Base-by-base conservation (phyloP, 2,888 invertebrate genomes). In the Gortyna flavago region DNA sequence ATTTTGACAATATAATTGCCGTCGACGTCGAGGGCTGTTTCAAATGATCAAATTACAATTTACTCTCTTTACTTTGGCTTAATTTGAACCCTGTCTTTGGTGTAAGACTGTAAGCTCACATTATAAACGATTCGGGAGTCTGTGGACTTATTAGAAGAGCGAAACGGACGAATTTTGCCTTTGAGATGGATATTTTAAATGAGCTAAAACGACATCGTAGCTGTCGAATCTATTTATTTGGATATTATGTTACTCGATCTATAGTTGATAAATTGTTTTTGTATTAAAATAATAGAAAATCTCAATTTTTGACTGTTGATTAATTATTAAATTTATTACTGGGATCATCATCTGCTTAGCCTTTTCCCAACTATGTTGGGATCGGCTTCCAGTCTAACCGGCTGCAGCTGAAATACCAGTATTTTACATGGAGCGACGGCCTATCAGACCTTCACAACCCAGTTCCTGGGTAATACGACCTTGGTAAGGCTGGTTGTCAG, bases 11-110 rank as follows among this genome's bases (percentile, higher is more conserved):
- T 54, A 75, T 88, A 80, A 86, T 81, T 81, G 59, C 78, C 75
- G 68, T 75, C 66, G 59, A 71, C 65, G 44, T 35, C 72, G 41
- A 70, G 38, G 62, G 65, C 59, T 71, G 76, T 78, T 87, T 70
- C 64, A 48, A 84, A 88, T 83, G n/a, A 85, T 85, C 41, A 72
- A 79, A 75, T 84, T 81, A 76, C 18, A 84, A 80, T 84, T 67
- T 59, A 67, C 41, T 77, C 61, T 80, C 78, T 72, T 80, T 77
- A 73, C 70, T 79, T 81, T 68, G 54, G 67, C 70, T 75, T 82
- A 72, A 80, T 86, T 84, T 80, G 54, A 78, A 61, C 65, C 64
- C 51, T 66, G 62, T 32, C 69, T 71, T 78, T 70, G 74, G 72
- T 76, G 74, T 66, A 44, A 85, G 48, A 41, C 4, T 76, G 74